These are phyloP conservation scores for Pao palembangensis DNA, from an alignment of 2,113 vertebrate species.

Conservation along the genomic window DNA sequence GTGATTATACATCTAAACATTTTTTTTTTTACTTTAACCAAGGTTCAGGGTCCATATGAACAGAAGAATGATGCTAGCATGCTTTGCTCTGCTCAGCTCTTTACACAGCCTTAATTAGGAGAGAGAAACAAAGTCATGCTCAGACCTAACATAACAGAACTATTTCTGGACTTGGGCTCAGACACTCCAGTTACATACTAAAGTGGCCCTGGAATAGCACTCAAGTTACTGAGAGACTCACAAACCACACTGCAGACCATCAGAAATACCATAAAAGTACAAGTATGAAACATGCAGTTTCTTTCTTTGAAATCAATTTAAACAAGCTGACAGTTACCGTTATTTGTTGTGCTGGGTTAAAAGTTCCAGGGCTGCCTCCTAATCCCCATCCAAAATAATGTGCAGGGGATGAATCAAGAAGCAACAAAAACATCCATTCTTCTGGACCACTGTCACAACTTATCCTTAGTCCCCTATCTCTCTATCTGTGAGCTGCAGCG, in stretches of 20 bases:
- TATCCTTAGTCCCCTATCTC: constrained; percentile 38
- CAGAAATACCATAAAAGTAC: constrained; percentile 30
- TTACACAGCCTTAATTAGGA: constrained; percentile 57
- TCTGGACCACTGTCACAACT: constrained; percentile 43
- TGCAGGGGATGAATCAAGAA: constrained; percentile 15
- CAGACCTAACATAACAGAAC: constrained; percentile 56
- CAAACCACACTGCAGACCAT: constrained; percentile 18
- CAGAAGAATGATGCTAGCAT: constrained; percentile 27
- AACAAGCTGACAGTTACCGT: constrained; percentile 55
- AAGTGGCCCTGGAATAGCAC: constrained; percentile 55
- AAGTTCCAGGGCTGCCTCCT: constrained; percentile 34
- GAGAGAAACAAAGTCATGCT: constrained; percentile 61
- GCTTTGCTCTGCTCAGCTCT: constrained; percentile 22
- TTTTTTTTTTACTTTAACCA: too few relatives aligned
- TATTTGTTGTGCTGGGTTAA: constrained; percentile 23
- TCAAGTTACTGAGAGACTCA: constrained; percentile 58
- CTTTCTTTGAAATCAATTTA: constrained; percentile 21
- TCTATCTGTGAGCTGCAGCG: constrained; percentile 49
- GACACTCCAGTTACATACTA: constrained; percentile 60
- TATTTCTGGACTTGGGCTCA: constrained; percentile 62
- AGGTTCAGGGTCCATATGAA: constrained; percentile 10
- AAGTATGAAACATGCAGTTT: constrained; percentile 32
- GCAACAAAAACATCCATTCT: constrained; percentile 43
- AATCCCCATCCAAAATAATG: constrained; percentile 41
- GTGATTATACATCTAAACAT: background rate